Base-by-base conservation (phyloP, 2,113 vertebrate genomes). In the Heptranchias perlo region DNA sequence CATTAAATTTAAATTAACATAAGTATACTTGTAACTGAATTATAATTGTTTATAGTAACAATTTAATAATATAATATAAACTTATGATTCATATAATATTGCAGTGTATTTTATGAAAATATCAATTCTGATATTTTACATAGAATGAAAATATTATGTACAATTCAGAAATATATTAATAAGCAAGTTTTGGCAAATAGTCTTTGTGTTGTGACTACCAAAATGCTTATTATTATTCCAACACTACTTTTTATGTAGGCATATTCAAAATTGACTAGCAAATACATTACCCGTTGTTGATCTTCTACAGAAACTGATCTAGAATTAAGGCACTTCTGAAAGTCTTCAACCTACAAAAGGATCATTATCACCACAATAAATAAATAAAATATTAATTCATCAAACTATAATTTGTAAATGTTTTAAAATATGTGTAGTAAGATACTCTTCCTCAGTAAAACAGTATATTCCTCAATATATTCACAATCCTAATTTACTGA, bases 331-430 rank as follows among this genome's bases (percentile, higher is more conserved):
- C 96, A 96, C 94, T 96, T 96, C 97, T 98, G 98, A 96, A 99
- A 98, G 73, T 98, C 98, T 96, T 99, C 98, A 69, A 99, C 98
- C 99, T 99, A 96, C 52, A 97, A 62, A 97, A 54, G 89, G 96
- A 96, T 97, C 96, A 16, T 64, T 0, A 16, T 92, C 35, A 96
- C 89, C 2, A 3, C 61, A 95, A 54, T 64, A 86, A 4, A 6
- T 49, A 35, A 95, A 94, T 54, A 11, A 49, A 54, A 91, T 8
- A 58, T 91, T 91, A 91, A 69, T 1, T 67, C 1, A 95, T 10
- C 7, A 47, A 95, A 69, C 11, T 25, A 73, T 25, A 52, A 95
- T 95, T 35, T 52, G 44, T 73, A 28, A 28, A 47, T 73, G 39
- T 14, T 95, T 69, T 31, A 31, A 69, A 35, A 52, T 47, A 35